A percentile compares a stretch with the other conserved stretches of the same genome.
These are phyloP conservation scores for Vulpes vulpes DNA, from an alignment of 2,113 vertebrate genomes.

Conservation along the genomic window DNA sequence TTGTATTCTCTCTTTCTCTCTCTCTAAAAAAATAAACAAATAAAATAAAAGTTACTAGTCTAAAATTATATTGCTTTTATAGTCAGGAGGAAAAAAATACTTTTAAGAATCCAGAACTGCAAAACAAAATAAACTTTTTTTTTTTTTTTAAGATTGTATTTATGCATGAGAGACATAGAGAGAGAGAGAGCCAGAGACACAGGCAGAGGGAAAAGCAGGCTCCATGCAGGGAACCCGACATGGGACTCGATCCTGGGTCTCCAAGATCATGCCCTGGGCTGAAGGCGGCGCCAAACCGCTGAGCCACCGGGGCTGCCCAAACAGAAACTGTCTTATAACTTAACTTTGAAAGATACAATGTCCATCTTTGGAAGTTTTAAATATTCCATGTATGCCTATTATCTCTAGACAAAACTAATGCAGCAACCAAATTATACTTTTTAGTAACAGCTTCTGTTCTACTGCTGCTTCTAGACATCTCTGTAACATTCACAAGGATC, in stretches of 20 bases:
- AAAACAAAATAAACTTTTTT: conserved; percentile 28
- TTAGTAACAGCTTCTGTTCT: neutral
- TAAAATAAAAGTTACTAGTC: neutral
- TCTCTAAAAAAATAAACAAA: neutral
- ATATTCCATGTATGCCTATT: neutral
- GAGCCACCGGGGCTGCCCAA: too few species aligned
- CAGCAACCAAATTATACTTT: neutral
- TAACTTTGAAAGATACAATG: neutral
- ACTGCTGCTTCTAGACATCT: neutral
- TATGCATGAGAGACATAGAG: too few species aligned
- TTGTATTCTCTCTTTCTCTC: neutral
- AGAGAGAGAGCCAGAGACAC: too few species aligned
- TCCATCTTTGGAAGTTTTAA: neutral
- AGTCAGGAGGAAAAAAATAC: neutral
- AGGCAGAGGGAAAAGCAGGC: too few species aligned
- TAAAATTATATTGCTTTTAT: conserved; percentile 26
- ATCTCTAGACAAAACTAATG: neutral
- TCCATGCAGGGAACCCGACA: too few species aligned
- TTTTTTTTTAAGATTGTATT: too few species aligned
- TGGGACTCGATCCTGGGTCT: too few species aligned
- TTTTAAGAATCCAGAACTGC: neutral
- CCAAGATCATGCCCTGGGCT: too few species aligned
- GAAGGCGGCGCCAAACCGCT: too few species aligned
- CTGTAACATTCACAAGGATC: neutral
- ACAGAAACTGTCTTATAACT: conserved; percentile 5